Evolutionary conservation across 2,888 invertebrate species (phyloP).

Genomic region (Escarpia spicata): DNA sequence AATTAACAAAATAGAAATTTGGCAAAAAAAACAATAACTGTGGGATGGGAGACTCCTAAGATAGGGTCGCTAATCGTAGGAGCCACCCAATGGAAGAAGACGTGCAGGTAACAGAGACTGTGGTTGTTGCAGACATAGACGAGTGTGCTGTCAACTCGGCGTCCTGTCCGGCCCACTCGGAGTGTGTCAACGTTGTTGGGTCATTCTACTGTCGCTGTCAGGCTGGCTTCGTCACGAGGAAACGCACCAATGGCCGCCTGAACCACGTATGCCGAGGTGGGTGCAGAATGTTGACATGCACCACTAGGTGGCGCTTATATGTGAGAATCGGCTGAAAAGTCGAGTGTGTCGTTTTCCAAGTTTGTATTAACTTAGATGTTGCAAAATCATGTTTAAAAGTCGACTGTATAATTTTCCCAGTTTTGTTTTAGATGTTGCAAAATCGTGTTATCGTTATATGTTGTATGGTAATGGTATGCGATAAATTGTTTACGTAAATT

Average conservation of each 20-base stretch:
- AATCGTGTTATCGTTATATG: not conserved
- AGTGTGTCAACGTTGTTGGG: conserved; percentile 37
- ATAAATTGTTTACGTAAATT: not conserved
- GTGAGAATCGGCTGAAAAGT: not conserved
- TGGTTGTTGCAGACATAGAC: not conserved
- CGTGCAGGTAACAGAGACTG: not conserved
- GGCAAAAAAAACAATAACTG: no score
- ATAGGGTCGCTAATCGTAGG: no score
- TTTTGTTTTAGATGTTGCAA: not conserved
- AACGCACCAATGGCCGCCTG: not conserved
- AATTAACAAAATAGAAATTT: no score
- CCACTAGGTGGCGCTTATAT: not conserved
- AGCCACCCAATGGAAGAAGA: no score
- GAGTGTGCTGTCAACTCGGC: not conserved
- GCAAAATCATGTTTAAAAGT: no score
- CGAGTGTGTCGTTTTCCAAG: not conserved
- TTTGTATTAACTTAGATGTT: no score
- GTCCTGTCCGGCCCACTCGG: conserved; percentile 30
- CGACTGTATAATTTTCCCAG: not conserved
- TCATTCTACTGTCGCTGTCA: conserved; percentile 35
- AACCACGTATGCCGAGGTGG: not conserved
- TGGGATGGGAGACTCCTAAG: no score
- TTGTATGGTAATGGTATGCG: not conserved
- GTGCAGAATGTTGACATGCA: not conserved
- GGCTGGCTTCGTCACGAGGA: conserved; percentile 28